Percentiles rank a stretch among this genome's conserved stretches.
phyloP scores from a whole-genome alignment of 2,113 vertebrate genomes.

The Tenebrosternarchus preto region DNA sequence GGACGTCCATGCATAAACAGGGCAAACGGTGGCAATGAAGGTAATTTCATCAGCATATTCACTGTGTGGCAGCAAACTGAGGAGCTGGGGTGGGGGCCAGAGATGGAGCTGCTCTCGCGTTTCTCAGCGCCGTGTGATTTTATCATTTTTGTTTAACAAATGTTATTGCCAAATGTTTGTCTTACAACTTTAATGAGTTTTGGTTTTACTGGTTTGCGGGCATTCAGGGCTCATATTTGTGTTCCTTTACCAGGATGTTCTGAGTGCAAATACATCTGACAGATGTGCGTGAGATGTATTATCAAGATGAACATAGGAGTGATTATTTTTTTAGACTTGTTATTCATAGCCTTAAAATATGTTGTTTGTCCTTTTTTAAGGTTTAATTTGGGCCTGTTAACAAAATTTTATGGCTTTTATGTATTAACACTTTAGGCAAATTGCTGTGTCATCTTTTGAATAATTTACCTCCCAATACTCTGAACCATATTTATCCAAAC shows the following conservation, averaged over 20 bases:
- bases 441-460: neutral
- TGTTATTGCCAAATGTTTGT: slow-evolving; percentile 61
- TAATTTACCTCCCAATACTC: neutral
- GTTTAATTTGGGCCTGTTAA: neutral
- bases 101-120: slow-evolving; percentile 45
- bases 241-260: neutral
- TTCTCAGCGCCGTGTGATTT: neutral
- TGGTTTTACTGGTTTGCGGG: neutral
- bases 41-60: slow-evolving; percentile 84
- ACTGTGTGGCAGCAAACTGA: slow-evolving; percentile 58
- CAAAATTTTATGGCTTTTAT: neutral
- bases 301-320: too few species aligned
- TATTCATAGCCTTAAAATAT: too few species aligned
- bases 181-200: slow-evolving; percentile 40
- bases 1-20: slow-evolving; percentile 64
- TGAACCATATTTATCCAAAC: neutral
- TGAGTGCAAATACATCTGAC: neutral
- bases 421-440: neutral
- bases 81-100: slow-evolving; percentile 64
- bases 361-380: too few species aligned
- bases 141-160: slow-evolving; percentile 64
- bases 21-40: slow-evolving; percentile 52
- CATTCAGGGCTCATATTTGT: neutral
- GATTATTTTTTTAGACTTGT: too few species aligned
- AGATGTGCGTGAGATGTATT: neutral